Base-by-base conservation (phyloP, 2,113 vertebrate species). In the Myrmecobius fasciatus region DNA sequence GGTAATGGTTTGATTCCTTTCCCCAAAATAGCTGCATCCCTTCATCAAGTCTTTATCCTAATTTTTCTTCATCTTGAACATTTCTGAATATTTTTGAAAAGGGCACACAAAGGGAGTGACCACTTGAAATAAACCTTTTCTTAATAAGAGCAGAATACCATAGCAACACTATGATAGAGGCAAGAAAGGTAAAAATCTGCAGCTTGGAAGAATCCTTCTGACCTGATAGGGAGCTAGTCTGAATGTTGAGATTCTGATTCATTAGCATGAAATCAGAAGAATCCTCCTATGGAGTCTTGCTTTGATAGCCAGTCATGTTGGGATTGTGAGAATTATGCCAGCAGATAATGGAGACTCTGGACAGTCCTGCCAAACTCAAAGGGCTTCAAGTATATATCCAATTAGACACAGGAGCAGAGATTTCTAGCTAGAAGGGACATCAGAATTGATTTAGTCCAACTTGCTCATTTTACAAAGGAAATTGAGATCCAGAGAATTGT, bases 121-220 rank as follows among this genome's bases (percentile, higher is more conserved):
- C 36, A 43, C 52, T 94, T 93, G 67, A 93, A 96, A 90, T 93
- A 95, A 6, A 60, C 11, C 47, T 93, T 17, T 53, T 91, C 6
- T 75, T 53, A 26, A 95, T 17, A 89, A 67, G 9, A 91, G 43
- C 0, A 24, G 17, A 95, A n/a, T 46, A 36, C 9, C 25, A 89
- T 43, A 83, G 20, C n/a, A 24, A 83, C 20, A 24, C 67, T 43
- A n/a, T 43, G 17, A 43, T 43, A 43, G n/a, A 43, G n/a, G 20
- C n/a, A 43, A 83, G 67, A 83, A 83, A 8, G 17, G 20, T 83
- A 43, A 43, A 20, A 83, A 24, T 43, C 67, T 83, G 17, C 4
- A n/a, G 8, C 20, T 83, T 83, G 20, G n/a, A 75, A 43, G 67
- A 83, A 83, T 7, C 7, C n/a, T 83, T 83, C 20, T 24, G n/a